Base-by-base conservation (phyloP, 2,797 vertebrate species). In the Linurgus olivaceus region DNA sequence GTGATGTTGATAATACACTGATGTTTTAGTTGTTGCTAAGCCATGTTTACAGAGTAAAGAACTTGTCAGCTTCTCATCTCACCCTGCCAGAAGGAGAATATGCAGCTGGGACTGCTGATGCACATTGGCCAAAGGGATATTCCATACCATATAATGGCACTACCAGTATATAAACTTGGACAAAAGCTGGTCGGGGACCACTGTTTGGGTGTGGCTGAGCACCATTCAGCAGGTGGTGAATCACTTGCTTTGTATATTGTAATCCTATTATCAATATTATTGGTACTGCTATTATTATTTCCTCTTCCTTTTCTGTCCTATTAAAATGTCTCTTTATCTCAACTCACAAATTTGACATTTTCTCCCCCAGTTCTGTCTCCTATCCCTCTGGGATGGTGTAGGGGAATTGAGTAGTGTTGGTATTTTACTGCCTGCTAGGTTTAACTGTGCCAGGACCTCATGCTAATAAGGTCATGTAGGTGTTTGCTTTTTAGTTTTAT, bases 131-230 rank as follows among this genome's bases (percentile, higher is more conserved):
- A 35, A 35, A 54, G 7, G 33, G 15, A 33, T 59, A 35, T 31
- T 67, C 33, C 40, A 11, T 37, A 35, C 31, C 31, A 35, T 23
- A 5, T 26, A 66, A n/a, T 19, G 23, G 13, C 40, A 68, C 37
- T n/a, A 26, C 54, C 9, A 35, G 31, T 54, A 14, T 35, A 19
- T 68, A 25, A 47, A 31, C 31, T 42, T 24, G 26, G 35, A 37
- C 6, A 7, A 42, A 54, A 55, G 7, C 10, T 61, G 48, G 10
- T 54, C 35, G 0, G 0, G 8, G 26, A 7, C 54, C 4, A 6
- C 18, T 42, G 10, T 48, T 80, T n/a, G 29, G 12, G 6, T 61
- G n/a, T 35, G 35, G 26, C 15, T 61, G 70, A 13, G 21, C 18
- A 42, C 54, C 13, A 20, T 75, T 62, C 55, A 42, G 35, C 25